These are phyloP conservation scores for Piaya cayana DNA, from an alignment of 2,113 vertebrate genomes.

Conservation along the genomic window DNA sequence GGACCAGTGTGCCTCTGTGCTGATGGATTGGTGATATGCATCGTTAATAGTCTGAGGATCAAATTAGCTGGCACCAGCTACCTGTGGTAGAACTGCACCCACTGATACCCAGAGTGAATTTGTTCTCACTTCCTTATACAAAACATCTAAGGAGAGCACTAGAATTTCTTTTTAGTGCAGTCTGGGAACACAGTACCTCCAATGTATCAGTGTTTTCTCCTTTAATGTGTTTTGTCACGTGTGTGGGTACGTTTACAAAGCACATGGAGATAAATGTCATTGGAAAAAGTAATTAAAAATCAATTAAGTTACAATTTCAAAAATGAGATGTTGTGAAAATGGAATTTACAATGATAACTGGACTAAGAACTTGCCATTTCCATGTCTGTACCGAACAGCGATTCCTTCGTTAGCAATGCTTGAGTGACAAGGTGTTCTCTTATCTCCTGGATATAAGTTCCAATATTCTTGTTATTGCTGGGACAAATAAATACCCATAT, in stretches of 20 bases:
- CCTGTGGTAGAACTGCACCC: background rate
- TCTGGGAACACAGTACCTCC: background rate
- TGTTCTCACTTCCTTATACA: background rate
- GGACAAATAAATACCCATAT: conserved; percentile 46
- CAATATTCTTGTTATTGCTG: conserved; percentile 35
- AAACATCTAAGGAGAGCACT: background rate
- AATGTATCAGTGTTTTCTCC: background rate
- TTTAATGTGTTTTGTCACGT: background rate
- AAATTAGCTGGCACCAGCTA: background rate
- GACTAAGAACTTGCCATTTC: conserved; percentile 49
- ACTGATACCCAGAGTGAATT: background rate
- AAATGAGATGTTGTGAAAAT: conserved; percentile 50
- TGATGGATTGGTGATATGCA: background rate
- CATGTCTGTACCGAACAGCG: background rate
- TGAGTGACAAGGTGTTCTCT: conserved; percentile 43
- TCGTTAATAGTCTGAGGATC: background rate
- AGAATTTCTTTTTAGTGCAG: background rate
- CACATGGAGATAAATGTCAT: conserved; percentile 38
- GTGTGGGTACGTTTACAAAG: conserved; percentile 20
- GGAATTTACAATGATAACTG: conserved; percentile 55
- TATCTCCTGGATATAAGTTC: conserved; percentile 38
- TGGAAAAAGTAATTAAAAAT: conserved; percentile 55
- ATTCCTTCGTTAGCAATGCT: conserved; percentile 42
- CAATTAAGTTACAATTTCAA: conserved; percentile 49
- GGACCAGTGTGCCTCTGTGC: background rate